Evolutionary conservation across 2,113 vertebrate species (phyloP), one percentile per base, ranked within the genome.

Genomic region (Arizona elegans): DNA sequence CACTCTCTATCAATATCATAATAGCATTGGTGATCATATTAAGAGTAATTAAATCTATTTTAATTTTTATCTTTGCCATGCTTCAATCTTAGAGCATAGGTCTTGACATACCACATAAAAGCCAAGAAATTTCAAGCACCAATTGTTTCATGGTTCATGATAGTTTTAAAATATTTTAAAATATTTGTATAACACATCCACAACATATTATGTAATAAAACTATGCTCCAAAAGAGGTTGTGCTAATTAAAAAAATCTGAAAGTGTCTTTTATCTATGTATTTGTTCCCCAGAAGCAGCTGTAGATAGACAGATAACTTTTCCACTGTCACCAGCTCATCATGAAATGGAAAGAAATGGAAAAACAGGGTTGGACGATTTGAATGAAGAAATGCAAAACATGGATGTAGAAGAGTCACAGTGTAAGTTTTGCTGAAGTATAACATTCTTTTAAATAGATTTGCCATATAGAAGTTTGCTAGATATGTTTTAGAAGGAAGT

Each of bases 301-400:
- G 99, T 99, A 96, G 99, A 99, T 96, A 98, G 99, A 96, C 99
- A 99, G 97, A 99, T 99, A 95, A 97, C 97, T 81, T 99, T 99
- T 97, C 99, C 99, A 93, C 98, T 99, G 95, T 99, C 99, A 96
- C 98, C 98, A 95, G 97, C 98, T 95, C 98, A 98, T 96, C 98
- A 98, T 96, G 99, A 99, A 91, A 98, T 98, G 88, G 99, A 99
- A 97, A 99, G 98, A 97, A 99, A 99, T 93, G 99, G 98, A 91
- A 99, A 97, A 95, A 97, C 98, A 81, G 97, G 98, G 75, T 94
- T 99, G 94, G 98, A 98, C 88, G 98, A 99, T 97, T 98, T 99
- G 95, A 97, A 95, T 93, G 99, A 99, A 96, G 99, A 99, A 97
- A 98, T 99, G 96, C 99, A 99, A 95, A 99, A 99, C 96, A 99